Evolutionary conservation across 1,140 invertebrate species (phyloP).

Genomic region (Bombus turneri): DNA sequence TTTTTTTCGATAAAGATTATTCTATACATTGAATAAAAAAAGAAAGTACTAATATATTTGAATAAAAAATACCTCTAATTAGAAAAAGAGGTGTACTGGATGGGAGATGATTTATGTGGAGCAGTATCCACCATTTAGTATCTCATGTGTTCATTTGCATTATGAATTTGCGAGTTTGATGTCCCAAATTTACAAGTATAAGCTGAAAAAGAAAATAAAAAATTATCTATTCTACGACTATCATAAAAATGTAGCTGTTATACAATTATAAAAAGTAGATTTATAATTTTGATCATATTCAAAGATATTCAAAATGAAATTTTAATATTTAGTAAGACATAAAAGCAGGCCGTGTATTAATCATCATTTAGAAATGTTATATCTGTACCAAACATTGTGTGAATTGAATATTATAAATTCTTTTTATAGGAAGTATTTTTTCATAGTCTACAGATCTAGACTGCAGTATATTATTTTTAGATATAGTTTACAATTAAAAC

Average conservation of each 20-base stretch:
- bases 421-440: background rate
- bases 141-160: conserved; percentile 26
- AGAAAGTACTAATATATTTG: conserved; percentile 35
- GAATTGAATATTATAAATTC: background rate
- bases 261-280: conserved; percentile 19
- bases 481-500: background rate
- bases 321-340: background rate
- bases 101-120: conserved; percentile 30
- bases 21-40: background rate
- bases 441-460: no score
- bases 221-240: conserved; percentile 47
- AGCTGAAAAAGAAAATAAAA: conserved; percentile 51
- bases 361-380: background rate
- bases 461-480: background rate
- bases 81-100: conserved; percentile 38
- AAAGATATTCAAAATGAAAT: background rate
- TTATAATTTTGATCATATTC: background rate
- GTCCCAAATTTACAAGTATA: conserved; percentile 41
- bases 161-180: conserved; percentile 35
- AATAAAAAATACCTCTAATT: conserved; percentile 37
- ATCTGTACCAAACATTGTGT: background rate
- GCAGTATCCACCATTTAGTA: conserved; percentile 31
- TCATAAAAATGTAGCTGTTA: conserved; percentile 1
- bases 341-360: background rate
- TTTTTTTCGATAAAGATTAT: background rate